Evolutionary conservation across 92 coral and sea anemone species (phyloP).

Genomic region (Epizoanthus scotinus): DNA sequence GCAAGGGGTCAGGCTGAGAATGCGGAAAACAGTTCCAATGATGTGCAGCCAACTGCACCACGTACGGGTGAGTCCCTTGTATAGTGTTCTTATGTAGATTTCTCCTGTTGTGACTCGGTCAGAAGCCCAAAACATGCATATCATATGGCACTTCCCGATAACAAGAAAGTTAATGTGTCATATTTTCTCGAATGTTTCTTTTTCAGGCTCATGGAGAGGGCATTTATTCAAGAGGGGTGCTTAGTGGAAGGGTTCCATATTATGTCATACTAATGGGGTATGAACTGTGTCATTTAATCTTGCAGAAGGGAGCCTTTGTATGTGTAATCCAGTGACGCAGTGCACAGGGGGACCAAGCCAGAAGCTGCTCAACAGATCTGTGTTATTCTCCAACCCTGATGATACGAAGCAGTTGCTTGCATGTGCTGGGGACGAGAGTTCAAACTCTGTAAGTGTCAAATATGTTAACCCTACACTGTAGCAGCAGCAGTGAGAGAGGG

Average conservation of each 20-base stretch:
- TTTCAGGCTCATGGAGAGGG: neutral
- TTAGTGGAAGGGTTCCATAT: no score
- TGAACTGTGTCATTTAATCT: neutral
- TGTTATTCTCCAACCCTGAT: conserved; percentile 74
- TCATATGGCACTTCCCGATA: no score
- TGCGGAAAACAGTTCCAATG: neutral
- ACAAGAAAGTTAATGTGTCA: no score
- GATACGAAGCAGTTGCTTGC: conserved; percentile 65
- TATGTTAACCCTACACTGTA: neutral
- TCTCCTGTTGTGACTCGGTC: no score
- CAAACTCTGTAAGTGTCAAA: conserved; percentile 70
- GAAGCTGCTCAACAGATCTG: conserved; percentile 75
- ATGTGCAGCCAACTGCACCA: neutral
- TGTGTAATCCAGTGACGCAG: conserved; percentile 69
- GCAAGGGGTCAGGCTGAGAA: conserved; percentile 66
- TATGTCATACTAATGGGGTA: no score
- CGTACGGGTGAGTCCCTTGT: conserved; percentile 38
- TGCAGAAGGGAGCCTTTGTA: conserved; percentile 66
- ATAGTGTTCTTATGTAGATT: no score
- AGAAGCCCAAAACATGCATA: no score
- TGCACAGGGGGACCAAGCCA: conserved; percentile 86
- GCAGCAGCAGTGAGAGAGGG: neutral
- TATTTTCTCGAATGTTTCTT: neutral
- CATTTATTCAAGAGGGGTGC: no score
- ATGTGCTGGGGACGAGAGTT: conserved; percentile 84